Evolutionary conservation across 2,113 vertebrate genomes (phyloP).

Genomic region (Serilophus lunatus): DNA sequence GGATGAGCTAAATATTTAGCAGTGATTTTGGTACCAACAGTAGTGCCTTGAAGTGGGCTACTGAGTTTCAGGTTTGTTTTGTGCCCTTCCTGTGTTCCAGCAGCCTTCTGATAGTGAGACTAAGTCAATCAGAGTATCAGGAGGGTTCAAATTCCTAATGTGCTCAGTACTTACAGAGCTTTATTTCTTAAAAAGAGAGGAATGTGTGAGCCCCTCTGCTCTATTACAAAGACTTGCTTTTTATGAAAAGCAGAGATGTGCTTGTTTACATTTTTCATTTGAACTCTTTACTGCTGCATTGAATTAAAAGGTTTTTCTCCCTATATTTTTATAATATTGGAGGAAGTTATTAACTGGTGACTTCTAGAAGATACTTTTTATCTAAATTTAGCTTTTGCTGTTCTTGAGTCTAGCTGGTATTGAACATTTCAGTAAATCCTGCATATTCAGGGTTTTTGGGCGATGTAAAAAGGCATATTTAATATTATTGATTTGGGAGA

Average conservation of each 20-base stretch:
- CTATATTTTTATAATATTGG: neutral
- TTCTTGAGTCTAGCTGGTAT: neutral
- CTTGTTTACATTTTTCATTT: neutral
- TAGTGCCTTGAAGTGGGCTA: neutral
- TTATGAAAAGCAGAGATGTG: neutral
- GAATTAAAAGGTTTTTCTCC: neutral
- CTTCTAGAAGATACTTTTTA: neutral
- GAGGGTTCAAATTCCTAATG: neutral
- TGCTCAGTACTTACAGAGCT: neutral
- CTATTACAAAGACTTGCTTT: neutral
- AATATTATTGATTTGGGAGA: neutral
- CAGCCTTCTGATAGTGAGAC: accelerated
- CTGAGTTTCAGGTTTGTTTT: neutral
- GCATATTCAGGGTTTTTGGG: neutral
- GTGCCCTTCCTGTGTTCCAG: neutral
- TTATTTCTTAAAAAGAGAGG: neutral
- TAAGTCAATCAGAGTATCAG: neutral
- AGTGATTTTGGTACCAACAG: neutral
- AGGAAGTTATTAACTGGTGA: neutral
- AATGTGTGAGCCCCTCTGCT: neutral
- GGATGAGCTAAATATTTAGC: neutral
- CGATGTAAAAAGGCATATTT: neutral
- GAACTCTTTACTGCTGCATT: neutral
- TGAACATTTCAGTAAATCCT: neutral
- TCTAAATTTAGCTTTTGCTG: neutral